A percentile compares a stretch with the other conserved stretches of the same genome.
phyloP scores from a whole-genome alignment of 2,888 invertebrate species.

The Tricholauxania praeusta region DNA sequence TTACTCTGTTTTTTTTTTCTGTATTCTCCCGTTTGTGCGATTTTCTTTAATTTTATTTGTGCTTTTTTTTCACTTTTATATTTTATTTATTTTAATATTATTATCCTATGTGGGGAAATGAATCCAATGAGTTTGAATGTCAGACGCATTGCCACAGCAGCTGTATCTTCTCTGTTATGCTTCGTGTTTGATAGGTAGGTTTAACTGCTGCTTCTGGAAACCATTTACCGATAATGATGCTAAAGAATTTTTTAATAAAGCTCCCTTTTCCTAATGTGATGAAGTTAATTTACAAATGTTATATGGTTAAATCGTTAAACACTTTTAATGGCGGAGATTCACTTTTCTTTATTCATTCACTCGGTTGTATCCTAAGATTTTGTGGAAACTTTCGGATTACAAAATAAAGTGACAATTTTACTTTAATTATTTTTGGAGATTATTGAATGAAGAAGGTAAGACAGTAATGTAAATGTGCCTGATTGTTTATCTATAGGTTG shows the following conservation, averaged over 20 bases:
- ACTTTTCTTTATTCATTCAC: no score
- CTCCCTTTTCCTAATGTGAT: slow-evolving; percentile 39
- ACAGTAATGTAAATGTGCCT: no score
- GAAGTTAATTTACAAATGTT: slow-evolving; percentile 45
- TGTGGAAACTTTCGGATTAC: no score
- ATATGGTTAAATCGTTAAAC: no score
- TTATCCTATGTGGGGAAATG: not conserved
- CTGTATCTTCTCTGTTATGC: not conserved
- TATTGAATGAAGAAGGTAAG: no score
- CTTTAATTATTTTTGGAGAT: no score
- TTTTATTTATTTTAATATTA: not conserved
- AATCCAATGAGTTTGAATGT: no score
- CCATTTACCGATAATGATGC: slow-evolving; percentile 48
- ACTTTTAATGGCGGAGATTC: no score
- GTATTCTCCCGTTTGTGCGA: not conserved
- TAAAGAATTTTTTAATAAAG: slow-evolving; percentile 45
- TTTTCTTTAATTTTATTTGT: not conserved
- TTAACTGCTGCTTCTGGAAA: slow-evolving; percentile 32
- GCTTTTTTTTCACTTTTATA: slow-evolving; percentile 7
- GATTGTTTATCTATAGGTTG: no score
- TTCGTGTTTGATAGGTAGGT: not conserved
- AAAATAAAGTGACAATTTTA: no score
- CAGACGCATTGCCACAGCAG: not conserved
- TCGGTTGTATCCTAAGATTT: no score
- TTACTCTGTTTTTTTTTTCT: not conserved